Percentiles rank a stretch among this genome's conserved stretches.
Conservation (phyloP, 2,888 invertebrate genomes). For the Phoenoteleia sp. region DNA sequence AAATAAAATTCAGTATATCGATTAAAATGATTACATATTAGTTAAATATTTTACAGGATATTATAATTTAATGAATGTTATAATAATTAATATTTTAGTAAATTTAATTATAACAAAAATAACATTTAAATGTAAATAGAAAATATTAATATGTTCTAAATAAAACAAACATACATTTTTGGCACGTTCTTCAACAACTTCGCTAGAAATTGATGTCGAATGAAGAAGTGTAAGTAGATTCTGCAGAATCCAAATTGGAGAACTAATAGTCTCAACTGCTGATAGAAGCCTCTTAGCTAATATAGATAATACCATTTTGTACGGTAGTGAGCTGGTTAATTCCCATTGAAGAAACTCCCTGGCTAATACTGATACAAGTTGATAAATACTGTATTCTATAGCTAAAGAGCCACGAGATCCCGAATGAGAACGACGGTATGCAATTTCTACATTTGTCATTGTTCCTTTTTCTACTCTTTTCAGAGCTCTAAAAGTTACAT, state of each 20-base stretch:
- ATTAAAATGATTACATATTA: no score
- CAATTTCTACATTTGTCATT: slow-evolving; percentile 80
- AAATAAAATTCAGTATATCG: slow-evolving; percentile 33
- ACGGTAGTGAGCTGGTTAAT: slow-evolving; percentile 90
- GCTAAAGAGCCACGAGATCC: slow-evolving; percentile 82
- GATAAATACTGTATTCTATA: slow-evolving; percentile 88
- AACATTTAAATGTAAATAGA: no score
- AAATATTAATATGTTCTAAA: no score
- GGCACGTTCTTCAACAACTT: slow-evolving; percentile 3
- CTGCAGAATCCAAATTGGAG: slow-evolving; percentile 80
- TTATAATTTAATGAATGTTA: no score
- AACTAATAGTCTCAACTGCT: slow-evolving; percentile 78
- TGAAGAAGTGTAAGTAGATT: slow-evolving; percentile 76
- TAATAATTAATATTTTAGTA: no score
- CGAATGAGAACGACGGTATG: slow-evolving; percentile 82
- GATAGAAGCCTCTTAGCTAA: slow-evolving; percentile 88
- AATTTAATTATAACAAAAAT: no score
- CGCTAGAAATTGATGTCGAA: slow-evolving; percentile 40
- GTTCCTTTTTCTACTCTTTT: slow-evolving; percentile 81
- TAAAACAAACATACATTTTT: slow-evolving; percentile 40
- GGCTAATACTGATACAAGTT: slow-evolving; percentile 88
- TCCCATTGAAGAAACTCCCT: slow-evolving; percentile 91
- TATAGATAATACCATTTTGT: slow-evolving; percentile 89
- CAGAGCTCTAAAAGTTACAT: slow-evolving; percentile 76
- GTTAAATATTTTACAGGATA: no score